Evolutionary conservation across 2,888 invertebrate species (phyloP), one percentile per base, ranked within the genome.

Genomic region (Brenthis daphne): DNA sequence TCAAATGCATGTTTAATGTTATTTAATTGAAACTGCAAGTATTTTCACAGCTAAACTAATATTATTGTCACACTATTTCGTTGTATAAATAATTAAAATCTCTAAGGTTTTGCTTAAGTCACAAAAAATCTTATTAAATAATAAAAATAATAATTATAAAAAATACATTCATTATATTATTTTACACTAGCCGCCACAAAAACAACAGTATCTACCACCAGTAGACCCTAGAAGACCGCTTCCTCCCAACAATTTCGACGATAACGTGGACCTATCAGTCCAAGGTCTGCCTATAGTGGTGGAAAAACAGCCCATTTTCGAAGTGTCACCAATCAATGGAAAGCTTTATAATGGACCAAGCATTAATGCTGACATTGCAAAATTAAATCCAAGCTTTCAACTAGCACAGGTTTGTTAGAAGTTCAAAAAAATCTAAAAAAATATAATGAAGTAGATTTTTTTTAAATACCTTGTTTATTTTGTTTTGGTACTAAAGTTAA

Each of bases 261-360:
- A 76, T 8, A 85, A 82, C 55, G 85, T 79, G 33, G 91, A 91
- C 66, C 85, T 92, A 0, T 87, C 89, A 13, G 92, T 92, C 66
- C 91, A 90, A 76, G 92, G 92, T 51, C 73, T 92, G 20, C 92
- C 92, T 11, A 43, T 43, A 0, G 82, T 80, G 0, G 81, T 80
- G 47, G 92, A 92, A 70, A 89, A 87, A 71, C 82, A 77, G 55
- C 88, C 87, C 0, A 84, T 89, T 68, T 92, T 92, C 81, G 86
- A 87, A 68, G 74, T 81, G 11, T 90, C 92, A 0, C 92, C 92
- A 0, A 77, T 92, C 51, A 87, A 84, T 73, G 92, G 92, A 14
- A 86, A 87, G 76, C 89, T 89, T 69, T 89, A 85, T 20, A 81
- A 83, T 20, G 91, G 92, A 12, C 85, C 86, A 0, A 79, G 76